These are phyloP conservation scores for Bembecia ichneumoniformis DNA, from an alignment of 2,888 invertebrate genomes.

Conservation along the genomic window DNA sequence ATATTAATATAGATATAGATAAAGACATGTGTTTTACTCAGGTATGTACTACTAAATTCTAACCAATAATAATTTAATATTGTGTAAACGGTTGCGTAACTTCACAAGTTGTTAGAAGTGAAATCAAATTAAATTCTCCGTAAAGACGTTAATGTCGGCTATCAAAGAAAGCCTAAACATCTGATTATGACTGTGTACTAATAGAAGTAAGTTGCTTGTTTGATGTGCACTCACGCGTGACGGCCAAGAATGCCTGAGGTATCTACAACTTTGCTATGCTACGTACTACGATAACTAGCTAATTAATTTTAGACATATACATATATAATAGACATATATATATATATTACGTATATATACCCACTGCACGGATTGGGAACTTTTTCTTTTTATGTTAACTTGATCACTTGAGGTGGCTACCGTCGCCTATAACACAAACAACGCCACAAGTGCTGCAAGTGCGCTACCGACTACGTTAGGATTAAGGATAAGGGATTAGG, in stretches of 20 bases:
- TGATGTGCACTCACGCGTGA: slow-evolving; percentile 49
- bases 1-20: no score
- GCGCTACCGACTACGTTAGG: no score
- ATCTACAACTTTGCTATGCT: slow-evolving; percentile 5
- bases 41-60: no score
- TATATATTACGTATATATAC: background rate
- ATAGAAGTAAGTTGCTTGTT: slow-evolving; percentile 29
- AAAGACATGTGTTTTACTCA: no score
- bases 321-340: background rate
- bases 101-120: background rate
- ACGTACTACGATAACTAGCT: background rate
- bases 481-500: no score
- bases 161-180: slow-evolving; percentile 64
- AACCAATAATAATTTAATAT: no score
- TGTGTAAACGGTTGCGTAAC: background rate
- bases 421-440: no score
- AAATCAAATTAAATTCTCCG: slow-evolving; percentile 55
- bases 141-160: slow-evolving; percentile 55
- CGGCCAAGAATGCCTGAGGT: slow-evolving; percentile 55
- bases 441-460: no score
- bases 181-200: slow-evolving; percentile 52
- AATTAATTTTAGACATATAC: background rate
- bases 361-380: background rate
- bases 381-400: no score
- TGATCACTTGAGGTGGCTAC: no score